Percentiles rank a stretch among this genome's conserved stretches.
phyloP scores from a whole-genome alignment of 1,140 invertebrate species.

The Trypoxylus dichotomus region DNA sequence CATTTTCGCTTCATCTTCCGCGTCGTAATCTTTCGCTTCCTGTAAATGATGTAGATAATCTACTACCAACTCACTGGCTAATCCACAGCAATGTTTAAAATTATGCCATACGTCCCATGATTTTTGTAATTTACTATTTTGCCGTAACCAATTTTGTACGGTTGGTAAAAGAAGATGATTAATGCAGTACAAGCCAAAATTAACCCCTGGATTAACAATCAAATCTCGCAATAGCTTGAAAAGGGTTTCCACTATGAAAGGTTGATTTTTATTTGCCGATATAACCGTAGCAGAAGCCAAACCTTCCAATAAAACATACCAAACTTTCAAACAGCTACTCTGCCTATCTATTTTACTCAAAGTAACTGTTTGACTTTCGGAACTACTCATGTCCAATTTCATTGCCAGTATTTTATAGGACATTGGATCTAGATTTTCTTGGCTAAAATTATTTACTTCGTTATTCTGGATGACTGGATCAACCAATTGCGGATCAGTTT shows the following conservation, averaged over 20 bases:
- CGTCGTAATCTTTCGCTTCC: slow-evolving; percentile 49
- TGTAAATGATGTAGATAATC: slow-evolving; percentile 71
- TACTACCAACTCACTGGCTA: slow-evolving; percentile 88
- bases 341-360: slow-evolving; percentile 74
- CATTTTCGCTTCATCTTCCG: slow-evolving; percentile 39
- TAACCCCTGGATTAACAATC: slow-evolving; percentile 74
- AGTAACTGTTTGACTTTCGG: slow-evolving; percentile 61
- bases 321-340: slow-evolving; percentile 86
- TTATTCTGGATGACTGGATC: slow-evolving; percentile 83
- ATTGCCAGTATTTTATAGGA: slow-evolving; percentile 65
- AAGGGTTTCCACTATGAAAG: slow-evolving; percentile 81
- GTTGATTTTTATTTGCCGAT: slow-evolving; percentile 82
- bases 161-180: slow-evolving; percentile 87
- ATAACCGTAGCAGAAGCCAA: slow-evolving; percentile 79
- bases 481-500: slow-evolving; percentile 75
- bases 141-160: slow-evolving; percentile 86
- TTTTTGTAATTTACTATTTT: slow-evolving; percentile 66
- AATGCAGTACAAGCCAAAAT: slow-evolving; percentile 86
- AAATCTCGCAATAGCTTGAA: slow-evolving; percentile 81
- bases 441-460: slow-evolving; percentile 63
- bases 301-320: slow-evolving; percentile 89
- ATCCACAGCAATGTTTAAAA: slow-evolving; percentile 91
- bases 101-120: slow-evolving; percentile 80
- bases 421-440: slow-evolving; percentile 56
- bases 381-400: slow-evolving; percentile 58